Percentiles rank a stretch among this genome's conserved stretches.
phyloP scores from a whole-genome alignment of 2,113 vertebrate species.

The Anoura caudifer region DNA sequence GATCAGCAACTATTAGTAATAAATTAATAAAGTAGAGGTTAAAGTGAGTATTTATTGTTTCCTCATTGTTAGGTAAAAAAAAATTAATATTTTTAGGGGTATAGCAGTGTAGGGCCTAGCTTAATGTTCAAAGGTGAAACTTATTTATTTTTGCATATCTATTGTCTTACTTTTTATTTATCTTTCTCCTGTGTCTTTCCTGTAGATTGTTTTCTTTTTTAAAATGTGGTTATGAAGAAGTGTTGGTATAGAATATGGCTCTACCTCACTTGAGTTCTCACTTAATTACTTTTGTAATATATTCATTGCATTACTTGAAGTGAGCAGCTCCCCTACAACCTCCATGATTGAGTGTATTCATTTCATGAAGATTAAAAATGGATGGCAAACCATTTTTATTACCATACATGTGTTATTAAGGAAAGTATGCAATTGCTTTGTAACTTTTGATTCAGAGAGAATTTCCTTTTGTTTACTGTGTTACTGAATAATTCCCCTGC shows the following conservation, averaged over 20 bases:
- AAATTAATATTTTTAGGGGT: background rate
- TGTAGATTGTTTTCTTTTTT: conserved; percentile 53
- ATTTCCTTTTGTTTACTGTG: conserved; percentile 55
- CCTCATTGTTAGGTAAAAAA: background rate
- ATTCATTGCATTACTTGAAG: conserved; percentile 74
- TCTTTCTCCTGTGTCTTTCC: background rate
- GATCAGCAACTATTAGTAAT: background rate
- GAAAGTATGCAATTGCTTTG: conserved; percentile 62
- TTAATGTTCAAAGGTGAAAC: background rate
- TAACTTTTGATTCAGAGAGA: conserved; percentile 69
- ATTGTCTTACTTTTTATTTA: background rate
- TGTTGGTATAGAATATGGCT: conserved; percentile 42
- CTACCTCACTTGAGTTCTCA: conserved; percentile 54
- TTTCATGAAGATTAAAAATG: conserved; percentile 77
- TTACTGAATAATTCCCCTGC: background rate
- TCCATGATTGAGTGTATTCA: conserved; percentile 78
- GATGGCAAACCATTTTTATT: conserved; percentile 77
- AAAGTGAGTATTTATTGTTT: background rate
- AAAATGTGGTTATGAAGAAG: conserved; percentile 40
- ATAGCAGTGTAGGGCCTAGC: background rate
- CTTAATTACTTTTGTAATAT: conserved; percentile 78
- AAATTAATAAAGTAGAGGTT: background rate
- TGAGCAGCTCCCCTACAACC: conserved; percentile 76
- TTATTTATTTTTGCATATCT: background rate
- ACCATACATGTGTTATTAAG: conserved; percentile 70